Evolutionary conservation across 35 echinoderm and acorn worm genomes (phyloP), one percentile per base, ranked within the genome.

Genomic region (Lytechinus pictus): DNA sequence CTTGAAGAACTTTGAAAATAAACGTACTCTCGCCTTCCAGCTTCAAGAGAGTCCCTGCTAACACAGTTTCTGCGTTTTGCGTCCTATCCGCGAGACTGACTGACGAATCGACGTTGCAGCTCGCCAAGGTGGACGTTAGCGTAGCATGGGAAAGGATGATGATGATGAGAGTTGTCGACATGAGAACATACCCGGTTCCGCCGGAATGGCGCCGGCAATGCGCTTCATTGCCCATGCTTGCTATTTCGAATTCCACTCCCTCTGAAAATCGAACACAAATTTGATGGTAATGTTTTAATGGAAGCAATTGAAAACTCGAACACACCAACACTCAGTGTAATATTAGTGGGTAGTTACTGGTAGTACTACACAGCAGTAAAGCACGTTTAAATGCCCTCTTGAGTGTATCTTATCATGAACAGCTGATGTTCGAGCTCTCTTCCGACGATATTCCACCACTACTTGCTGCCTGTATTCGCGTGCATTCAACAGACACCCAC

Each of bases 121-220:
- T 90, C 52, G 88, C 88, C 52, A 90, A 90, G 13, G 88, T 90
- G 16, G 88, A 90, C 52, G 88, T 90, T 21, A 54, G n/a, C 16
- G 88, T 90, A 90, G 88, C 52, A 54, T 44, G 16, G 10, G 88
- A 90, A 33, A 90, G 88, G 16, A 33, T 52, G 88, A 90, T 54
- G 88, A 90, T 54, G 52, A 90, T 14, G 6, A 90, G n/a, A 5
- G 52, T 90, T 28, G 52, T 21, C 12, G 16, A 24, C 88, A 90
- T 44, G 88, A 90, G 28, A 90, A 44, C 33, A 90, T 90, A 27
- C 52, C 19, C 66, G 28, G 29, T 90, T 54, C 88, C 29, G 88
- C 88, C 14, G 28, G 52, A 5, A 8, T 54, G 29, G 2, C 24
- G 29, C 52, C 88, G 88, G 52, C 28, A 90, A 54, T 54, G 52